A percentile compares a stretch with the other conserved stretches of the same genome.
Evolutionary conservation across 2,797 vertebrate genomes (phyloP).

Genomic region (Psittacula echo): DNA sequence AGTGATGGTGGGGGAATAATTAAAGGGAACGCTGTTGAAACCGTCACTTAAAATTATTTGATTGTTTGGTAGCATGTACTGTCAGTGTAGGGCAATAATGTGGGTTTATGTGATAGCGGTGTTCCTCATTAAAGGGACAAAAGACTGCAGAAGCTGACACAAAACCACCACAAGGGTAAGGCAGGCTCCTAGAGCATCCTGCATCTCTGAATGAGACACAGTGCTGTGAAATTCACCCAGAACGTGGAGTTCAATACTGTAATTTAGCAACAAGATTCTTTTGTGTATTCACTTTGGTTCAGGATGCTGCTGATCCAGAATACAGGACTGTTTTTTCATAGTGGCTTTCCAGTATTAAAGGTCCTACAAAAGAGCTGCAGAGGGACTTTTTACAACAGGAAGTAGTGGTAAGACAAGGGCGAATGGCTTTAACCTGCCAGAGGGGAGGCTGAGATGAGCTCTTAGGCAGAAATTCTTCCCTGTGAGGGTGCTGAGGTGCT

Average conservation of each 20-base stretch:
- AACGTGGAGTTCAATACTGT: not conserved
- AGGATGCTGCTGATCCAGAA: not conserved
- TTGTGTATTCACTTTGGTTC: not conserved
- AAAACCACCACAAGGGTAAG: not conserved
- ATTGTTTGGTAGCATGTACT: constrained; percentile 1
- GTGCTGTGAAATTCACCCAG: not conserved
- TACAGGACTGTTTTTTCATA: not conserved
- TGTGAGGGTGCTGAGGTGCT: too few relatives aligned
- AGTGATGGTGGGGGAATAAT: constrained; percentile 56
- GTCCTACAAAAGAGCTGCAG: not conserved
- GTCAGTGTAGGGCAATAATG: constrained; percentile 25
- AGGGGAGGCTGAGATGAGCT: too few relatives aligned
- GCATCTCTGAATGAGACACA: not conserved
- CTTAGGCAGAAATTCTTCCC: too few relatives aligned
- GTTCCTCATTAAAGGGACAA: constrained; percentile 39
- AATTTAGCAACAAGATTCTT: not conserved
- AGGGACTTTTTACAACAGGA: too few relatives aligned
- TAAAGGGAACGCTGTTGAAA: constrained; percentile 43
- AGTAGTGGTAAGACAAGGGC: too few relatives aligned
- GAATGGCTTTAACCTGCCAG: too few relatives aligned
- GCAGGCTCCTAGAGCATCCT: not conserved
- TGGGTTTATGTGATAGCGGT: constrained; percentile 6
- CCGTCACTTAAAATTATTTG: constrained; percentile 46
- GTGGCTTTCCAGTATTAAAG: not conserved
- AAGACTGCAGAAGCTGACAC: constrained; percentile 17